Conservation (phyloP, 1,140 invertebrate species). For the Anastrepha obliqua region DNA sequence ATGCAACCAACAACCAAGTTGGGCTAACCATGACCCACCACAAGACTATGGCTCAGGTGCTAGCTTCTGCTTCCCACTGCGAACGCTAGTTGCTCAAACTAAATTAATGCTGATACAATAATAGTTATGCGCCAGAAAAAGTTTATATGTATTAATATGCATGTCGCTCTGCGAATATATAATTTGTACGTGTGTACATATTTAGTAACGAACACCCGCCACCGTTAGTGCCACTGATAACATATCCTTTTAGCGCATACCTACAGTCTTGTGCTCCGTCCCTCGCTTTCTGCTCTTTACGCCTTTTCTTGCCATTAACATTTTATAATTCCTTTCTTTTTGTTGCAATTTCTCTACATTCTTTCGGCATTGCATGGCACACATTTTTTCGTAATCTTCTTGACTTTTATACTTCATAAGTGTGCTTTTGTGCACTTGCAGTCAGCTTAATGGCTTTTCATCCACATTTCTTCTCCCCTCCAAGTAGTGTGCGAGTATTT, state of each 20-base stretch:
- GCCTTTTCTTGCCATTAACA: conserved; percentile 31
- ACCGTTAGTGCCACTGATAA: background rate
- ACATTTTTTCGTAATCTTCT: conserved; percentile 29
- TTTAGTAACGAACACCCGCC: background rate
- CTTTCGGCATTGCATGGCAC: conserved; percentile 5
- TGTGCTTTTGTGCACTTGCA: background rate
- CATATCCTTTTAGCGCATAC: background rate
- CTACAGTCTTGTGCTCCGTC: background rate
- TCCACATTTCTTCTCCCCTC: conserved; percentile 13
- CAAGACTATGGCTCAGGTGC: background rate
- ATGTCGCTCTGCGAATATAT: too few relatives aligned
- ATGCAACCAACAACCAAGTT: conserved; percentile 20
- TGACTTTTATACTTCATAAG: conserved; percentile 35
- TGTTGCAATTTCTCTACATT: conserved; percentile 47
- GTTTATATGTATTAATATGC: too few relatives aligned
- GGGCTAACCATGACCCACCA: conserved; percentile 35
- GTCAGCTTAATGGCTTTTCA: conserved; percentile 35
- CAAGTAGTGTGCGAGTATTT: background rate
- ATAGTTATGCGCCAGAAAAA: too few relatives aligned
- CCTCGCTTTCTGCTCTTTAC: background rate
- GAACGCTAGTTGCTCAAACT: background rate
- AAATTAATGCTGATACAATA: background rate
- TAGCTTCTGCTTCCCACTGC: background rate
- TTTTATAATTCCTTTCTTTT: background rate
- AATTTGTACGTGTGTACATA: background rate